phyloP scores from a whole-genome alignment of 2,797 vertebrate species.

The Melanotaenia maccullochi region DNA sequence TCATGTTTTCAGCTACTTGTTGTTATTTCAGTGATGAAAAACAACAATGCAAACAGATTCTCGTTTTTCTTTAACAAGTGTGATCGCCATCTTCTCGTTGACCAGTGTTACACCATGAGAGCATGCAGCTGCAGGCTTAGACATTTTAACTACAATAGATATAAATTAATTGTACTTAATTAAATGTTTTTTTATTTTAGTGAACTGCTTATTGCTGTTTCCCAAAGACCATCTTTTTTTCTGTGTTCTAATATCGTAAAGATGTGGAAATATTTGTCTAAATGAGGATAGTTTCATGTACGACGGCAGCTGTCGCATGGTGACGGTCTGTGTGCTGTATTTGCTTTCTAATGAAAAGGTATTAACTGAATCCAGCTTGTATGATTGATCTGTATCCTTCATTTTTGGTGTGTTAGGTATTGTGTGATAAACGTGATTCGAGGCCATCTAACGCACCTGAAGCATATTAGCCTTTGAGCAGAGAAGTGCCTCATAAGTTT shows the following conservation, averaged over 20 bases:
- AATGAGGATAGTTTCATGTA: not conserved
- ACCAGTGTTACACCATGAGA: no score
- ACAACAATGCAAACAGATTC: no score
- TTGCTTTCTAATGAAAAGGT: slow-evolving; percentile 1
- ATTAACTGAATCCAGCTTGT: not conserved
- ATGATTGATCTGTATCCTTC: no score
- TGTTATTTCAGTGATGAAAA: no score
- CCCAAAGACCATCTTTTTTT: slow-evolving; percentile 33
- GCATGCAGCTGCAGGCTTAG: no score
- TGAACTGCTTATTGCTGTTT: slow-evolving; percentile 33
- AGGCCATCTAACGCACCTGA: not conserved
- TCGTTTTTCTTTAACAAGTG: no score
- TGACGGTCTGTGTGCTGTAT: not conserved
- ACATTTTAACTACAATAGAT: no score
- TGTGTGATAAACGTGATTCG: not conserved
- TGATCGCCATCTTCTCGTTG: no score
- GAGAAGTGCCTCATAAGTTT: slow-evolving; percentile 58
- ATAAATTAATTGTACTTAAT: not conserved
- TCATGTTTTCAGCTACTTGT: no score
- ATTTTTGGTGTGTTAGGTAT: no score
- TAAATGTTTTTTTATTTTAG: slow-evolving; percentile 24
- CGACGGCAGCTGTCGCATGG: not conserved
- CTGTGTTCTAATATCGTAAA: slow-evolving; percentile 6
- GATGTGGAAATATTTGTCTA: slow-evolving; percentile 6
- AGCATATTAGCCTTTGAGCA: slow-evolving; percentile 17